phyloP scores from a whole-genome alignment of 2,888 invertebrate species.

The Pheosia gnoma region DNA sequence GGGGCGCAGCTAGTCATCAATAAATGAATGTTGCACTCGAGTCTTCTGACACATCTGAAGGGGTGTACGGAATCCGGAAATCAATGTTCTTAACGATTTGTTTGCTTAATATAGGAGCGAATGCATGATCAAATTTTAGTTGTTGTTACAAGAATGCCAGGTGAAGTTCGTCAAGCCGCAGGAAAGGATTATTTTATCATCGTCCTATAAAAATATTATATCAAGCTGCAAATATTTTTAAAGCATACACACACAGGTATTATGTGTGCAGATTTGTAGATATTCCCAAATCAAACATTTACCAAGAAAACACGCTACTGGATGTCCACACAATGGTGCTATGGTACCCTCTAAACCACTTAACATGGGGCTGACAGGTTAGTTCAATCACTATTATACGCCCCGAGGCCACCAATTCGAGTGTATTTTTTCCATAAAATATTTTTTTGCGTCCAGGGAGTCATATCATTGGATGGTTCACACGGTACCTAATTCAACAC shows the following conservation, averaged over 20 bases:
- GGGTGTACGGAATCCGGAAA: too few species aligned
- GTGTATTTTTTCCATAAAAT: slow-evolving; percentile 67
- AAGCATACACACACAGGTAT: slow-evolving; percentile 61
- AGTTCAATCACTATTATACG: slow-evolving; percentile 81
- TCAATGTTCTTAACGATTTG: too few species aligned
- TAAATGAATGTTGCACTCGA: too few species aligned
- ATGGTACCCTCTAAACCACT: slow-evolving; percentile 79
- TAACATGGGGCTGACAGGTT: slow-evolving; percentile 84
- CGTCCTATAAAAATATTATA: slow-evolving; percentile 59
- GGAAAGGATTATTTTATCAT: slow-evolving; percentile 48
- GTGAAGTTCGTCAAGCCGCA: background rate
- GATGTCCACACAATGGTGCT: slow-evolving; percentile 72
- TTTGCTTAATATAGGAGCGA: too few species aligned
- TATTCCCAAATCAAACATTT: slow-evolving; percentile 80
- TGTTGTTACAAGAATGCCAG: background rate
- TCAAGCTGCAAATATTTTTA: slow-evolving; percentile 59
- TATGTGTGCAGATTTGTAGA: slow-evolving; percentile 70
- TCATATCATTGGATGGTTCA: slow-evolving; percentile 64
- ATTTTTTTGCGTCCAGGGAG: slow-evolving; percentile 69
- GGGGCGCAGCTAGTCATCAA: too few species aligned
- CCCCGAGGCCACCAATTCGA: slow-evolving; percentile 75
- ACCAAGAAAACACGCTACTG: slow-evolving; percentile 81
- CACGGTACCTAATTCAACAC: slow-evolving; percentile 60
- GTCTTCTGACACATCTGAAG: too few species aligned
- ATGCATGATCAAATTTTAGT: background rate